These are phyloP conservation scores for Melanotaenia trifasciata DNA, from an alignment of 2,797 vertebrate species.

Conservation along the genomic window DNA sequence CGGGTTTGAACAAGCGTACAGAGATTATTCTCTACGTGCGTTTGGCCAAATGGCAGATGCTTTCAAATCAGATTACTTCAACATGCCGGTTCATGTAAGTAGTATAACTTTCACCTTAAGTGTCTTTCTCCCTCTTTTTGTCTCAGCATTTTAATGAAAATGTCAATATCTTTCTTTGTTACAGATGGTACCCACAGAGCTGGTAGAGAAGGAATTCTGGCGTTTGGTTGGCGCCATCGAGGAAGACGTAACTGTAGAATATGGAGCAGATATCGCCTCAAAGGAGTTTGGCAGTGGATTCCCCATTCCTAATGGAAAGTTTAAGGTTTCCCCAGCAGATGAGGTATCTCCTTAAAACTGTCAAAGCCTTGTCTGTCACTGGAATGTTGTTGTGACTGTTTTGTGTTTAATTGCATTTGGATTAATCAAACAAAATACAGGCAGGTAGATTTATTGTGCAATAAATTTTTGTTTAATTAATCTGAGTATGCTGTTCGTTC, in stretches of 20 bases:
- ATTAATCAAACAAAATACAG: background rate
- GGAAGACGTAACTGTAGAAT: conserved; percentile 97
- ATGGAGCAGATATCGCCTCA: conserved; percentile 96
- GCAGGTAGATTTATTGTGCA: background rate
- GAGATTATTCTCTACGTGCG: conserved; percentile 93
- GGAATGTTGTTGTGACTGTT: background rate
- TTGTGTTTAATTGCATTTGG: background rate
- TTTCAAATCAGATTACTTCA: conserved; percentile 98
- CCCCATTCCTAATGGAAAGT: conserved; percentile 91
- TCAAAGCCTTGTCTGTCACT: background rate
- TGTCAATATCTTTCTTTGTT: background rate
- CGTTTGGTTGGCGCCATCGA: conserved; percentile 95
- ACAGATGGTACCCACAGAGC: conserved; percentile 97
- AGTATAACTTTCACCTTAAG: background rate
- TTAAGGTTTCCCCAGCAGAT: conserved; percentile 91
- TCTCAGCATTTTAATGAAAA: conserved; percentile 6
- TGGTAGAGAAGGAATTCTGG: conserved; percentile 99
- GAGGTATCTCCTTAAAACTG: conserved; percentile 81
- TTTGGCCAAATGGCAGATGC: conserved; percentile 99
- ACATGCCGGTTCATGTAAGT: conserved; percentile 98
- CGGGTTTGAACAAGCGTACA: conserved; percentile 95
- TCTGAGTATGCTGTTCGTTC: background rate
- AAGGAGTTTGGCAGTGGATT: conserved; percentile 98
- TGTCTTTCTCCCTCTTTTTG: background rate
- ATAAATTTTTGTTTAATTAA: background rate